Evolutionary conservation across 53 echinoderm and acorn worm species (phyloP), one percentile per base, ranked within the genome.

Genomic region (Patiria pectinifera): DNA sequence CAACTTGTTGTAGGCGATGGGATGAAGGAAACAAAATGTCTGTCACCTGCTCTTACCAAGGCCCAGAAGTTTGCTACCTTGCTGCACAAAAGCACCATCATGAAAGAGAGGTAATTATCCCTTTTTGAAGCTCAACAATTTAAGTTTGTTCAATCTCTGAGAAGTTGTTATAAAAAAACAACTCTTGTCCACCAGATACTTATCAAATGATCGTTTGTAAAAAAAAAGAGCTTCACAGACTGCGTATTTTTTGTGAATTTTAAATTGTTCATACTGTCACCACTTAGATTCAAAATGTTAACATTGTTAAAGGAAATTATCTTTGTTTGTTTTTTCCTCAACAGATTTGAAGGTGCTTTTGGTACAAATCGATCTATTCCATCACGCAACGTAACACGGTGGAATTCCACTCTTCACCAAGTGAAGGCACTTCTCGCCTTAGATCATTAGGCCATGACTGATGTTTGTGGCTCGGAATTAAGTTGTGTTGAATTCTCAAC

Each of bases 41-140:
- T 59, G 11, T 59, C 60, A 59, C 60, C 6, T 6, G 60, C 60
- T 59, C 60, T 59, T 59, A 59, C 60, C 60, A 59, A 59, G 60
- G 60, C 60, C 60, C 60, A 59, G 60, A 59, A 59, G 11, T 59
- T 59, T 59, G n/a, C 59, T 85, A 91, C 74, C 9, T 19, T 94
- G 11, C 59, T 91, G 49, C 94, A 91, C 25, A 59, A 12, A 3
- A 85, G 86, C 26, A 80, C 62, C 46, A 75, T 81, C 10, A 91
- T 94, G 7, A 94, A 94, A 72, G 86, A 94, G 46, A 93, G 66
- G 91, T 91, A 4, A 45, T 15, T 62, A 8, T 76, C 6, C 76
- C 76, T 21, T 45, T 76, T 76, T 76, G 26, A 76, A 35, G 26
- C 19, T 4, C 35, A 25, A 76, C 5, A 7, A 26, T 24, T 21